Percentiles rank a stretch among this genome's conserved stretches.
Conservation (phyloP, 1,140 invertebrate species). For the Tetragonula clypearis region DNA sequence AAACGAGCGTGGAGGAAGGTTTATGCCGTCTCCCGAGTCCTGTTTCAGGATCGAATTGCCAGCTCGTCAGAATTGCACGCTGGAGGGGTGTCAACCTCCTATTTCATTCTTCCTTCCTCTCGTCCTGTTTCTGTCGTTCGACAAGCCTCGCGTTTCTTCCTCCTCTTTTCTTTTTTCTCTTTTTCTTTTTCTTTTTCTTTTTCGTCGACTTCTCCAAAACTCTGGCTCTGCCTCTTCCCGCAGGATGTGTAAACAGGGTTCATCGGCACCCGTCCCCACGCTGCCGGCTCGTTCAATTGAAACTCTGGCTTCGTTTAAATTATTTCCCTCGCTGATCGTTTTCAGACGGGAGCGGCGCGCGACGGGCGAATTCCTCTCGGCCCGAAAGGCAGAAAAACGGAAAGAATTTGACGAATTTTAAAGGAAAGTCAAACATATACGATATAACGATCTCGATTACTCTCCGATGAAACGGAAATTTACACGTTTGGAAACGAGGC, state of each 20-base stretch:
- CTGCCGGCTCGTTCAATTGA: conserved; percentile 1
- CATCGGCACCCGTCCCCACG: not conserved
- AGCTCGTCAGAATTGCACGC: conserved; percentile 61
- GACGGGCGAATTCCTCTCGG: not conserved
- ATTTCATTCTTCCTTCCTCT: conserved; percentile 27
- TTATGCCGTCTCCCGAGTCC: conserved; percentile 61
- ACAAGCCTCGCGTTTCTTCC: conserved; percentile 5
- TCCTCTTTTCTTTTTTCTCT: conserved; percentile 6
- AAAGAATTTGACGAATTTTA: not conserved
- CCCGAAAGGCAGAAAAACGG: too few relatives aligned
- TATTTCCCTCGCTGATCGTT: too few relatives aligned
- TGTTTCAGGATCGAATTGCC: conserved; percentile 68
- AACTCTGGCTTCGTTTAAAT: not conserved
- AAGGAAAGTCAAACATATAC: not conserved
- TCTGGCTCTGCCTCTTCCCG: not conserved
- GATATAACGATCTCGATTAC: too few relatives aligned
- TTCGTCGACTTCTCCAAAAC: not conserved
- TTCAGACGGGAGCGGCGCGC: not conserved
- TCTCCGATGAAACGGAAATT: too few relatives aligned
- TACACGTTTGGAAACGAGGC: too few relatives aligned
- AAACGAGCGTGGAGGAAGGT: conserved; percentile 43
- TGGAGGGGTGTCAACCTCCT: conserved; percentile 34
- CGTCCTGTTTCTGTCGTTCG: not conserved
- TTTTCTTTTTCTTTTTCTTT: not conserved
- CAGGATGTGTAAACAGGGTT: conserved; percentile 21